Evolutionary conservation across 2,797 vertebrate species (phyloP), one percentile per base, ranked within the genome.

Genomic region (Delichon dasypus): DNA sequence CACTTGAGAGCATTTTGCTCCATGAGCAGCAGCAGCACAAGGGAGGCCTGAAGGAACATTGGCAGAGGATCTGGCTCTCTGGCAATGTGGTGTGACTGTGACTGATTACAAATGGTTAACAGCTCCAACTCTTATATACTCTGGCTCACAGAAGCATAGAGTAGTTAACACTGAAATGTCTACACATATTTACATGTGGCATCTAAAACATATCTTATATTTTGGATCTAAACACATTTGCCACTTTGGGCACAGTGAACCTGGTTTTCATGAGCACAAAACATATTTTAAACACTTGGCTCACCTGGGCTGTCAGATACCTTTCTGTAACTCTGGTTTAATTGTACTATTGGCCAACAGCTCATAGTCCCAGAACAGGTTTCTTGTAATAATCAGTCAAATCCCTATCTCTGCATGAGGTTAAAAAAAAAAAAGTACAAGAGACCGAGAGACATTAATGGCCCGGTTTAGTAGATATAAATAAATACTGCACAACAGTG

Each of bases 11-110:
- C 20, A 36, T 85, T 84, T 90, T 2, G 5, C 48, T 74, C 40
- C 34, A 32, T 0, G 2, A 71, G 12, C 0, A 0, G 62, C 44
- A 45, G 44, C 61, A 55, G 77, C 77, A 72, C 30, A 32, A 60
- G n/a, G 29, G 42, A 64, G 61, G 57, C 45, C 57, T n/a, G 50
- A 19, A 68, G 40, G 60, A 88, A 45, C 20, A 51, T 0, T 3
- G 2, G 73, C 57, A 71, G n/a, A 80, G 30, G 40, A 21, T 58
- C 44, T 70, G 74, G n/a, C 36, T 80, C 53, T 51, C 45, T 11
- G 16, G 48, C 22, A 20, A 34, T 2, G 6, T 1, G 5, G 19
- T 32, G 9, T 25, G 16, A 75, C 19, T 45, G 47, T 25, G 17
- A 78, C 27, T 54, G 26, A 74, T 1, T 55, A 26, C 47, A 85